Percentiles rank a stretch among this genome's conserved stretches.
Conservation (phyloP, 1,140 invertebrate species). For the Hypsibius dujardini region DNA sequence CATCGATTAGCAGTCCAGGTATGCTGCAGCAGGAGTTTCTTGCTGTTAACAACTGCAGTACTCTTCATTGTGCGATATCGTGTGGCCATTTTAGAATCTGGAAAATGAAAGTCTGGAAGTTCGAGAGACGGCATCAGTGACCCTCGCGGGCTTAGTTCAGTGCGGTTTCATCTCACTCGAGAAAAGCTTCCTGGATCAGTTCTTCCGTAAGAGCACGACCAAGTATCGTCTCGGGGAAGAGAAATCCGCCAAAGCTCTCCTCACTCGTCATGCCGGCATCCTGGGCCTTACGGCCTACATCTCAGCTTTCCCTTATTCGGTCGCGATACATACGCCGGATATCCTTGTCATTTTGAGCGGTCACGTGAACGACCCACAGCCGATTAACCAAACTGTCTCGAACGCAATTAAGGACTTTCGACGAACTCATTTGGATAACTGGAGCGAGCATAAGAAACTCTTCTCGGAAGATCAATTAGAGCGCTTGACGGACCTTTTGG, state of each 20-base stretch:
- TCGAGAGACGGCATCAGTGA: conserved; percentile 55
- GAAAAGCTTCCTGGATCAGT: conserved; percentile 31
- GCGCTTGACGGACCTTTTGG: conserved; percentile 63
- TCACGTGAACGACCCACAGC: conserved; percentile 70
- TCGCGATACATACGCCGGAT: conserved; percentile 61
- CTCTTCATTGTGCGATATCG: neutral
- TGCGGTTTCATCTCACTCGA: conserved; percentile 50
- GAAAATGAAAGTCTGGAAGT: conserved; percentile 27
- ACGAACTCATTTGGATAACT: conserved; percentile 76
- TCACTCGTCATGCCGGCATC: conserved; percentile 53
- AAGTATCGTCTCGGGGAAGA: conserved; percentile 26
- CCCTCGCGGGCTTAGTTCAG: conserved; percentile 67
- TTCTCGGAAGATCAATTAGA: conserved; percentile 78
- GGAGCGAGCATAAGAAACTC: conserved; percentile 63
- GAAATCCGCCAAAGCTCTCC: conserved; percentile 25
- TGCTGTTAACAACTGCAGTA: no score
- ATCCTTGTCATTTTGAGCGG: conserved; percentile 57
- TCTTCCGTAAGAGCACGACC: conserved; percentile 31
- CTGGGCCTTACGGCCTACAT: conserved; percentile 74
- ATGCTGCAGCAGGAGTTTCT: no score
- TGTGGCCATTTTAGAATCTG: neutral
- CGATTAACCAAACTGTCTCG: conserved; percentile 60
- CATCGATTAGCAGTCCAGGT: neutral
- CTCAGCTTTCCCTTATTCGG: conserved; percentile 68
- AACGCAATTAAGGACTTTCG: conserved; percentile 73